A percentile compares a stretch with the other conserved stretches of the same genome.
Conservation (phyloP, 1,140 invertebrate species). For the Planococcus citri region DNA sequence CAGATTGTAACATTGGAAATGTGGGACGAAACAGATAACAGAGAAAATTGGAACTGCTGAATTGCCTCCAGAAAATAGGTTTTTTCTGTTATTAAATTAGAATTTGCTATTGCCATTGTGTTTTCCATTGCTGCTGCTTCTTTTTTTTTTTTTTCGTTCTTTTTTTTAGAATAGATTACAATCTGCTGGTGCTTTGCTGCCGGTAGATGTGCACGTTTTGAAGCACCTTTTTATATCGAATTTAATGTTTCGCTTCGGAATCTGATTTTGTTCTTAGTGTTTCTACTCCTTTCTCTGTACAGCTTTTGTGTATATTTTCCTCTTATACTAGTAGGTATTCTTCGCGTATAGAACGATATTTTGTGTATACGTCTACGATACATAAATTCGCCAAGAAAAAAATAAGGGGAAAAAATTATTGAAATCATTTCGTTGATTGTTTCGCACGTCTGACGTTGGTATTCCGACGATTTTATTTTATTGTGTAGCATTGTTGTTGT, state of each 20-base stretch:
- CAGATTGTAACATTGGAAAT: slow-evolving; percentile 7
- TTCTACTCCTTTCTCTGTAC: neutral
- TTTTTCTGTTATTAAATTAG: slow-evolving; percentile 8
- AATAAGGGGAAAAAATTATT: neutral
- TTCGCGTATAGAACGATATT: no score
- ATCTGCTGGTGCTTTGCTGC: no score
- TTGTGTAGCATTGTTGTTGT: no score
- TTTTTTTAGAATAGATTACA: slow-evolving; percentile 4
- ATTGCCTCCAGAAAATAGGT: slow-evolving; percentile 6
- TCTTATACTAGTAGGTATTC: neutral
- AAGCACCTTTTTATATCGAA: slow-evolving; percentile 3
- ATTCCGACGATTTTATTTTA: no score
- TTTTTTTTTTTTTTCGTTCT: neutral
- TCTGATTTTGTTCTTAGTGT: slow-evolving; percentile 2
- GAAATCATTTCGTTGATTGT: slow-evolving; percentile 3
- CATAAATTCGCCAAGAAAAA: no score
- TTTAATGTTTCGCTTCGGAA: slow-evolving; percentile 7
- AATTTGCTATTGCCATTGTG: slow-evolving; percentile 6
- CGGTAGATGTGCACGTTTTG: slow-evolving; percentile 1
- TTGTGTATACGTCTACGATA: no score
- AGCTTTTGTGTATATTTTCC: no score
- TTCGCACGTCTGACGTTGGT: neutral
- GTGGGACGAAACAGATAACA: slow-evolving; percentile 6
- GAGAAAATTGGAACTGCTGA: neutral
- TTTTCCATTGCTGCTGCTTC: neutral